phyloP scores from a whole-genome alignment of 2,888 invertebrate species.

The Ennomos quercinarius region DNA sequence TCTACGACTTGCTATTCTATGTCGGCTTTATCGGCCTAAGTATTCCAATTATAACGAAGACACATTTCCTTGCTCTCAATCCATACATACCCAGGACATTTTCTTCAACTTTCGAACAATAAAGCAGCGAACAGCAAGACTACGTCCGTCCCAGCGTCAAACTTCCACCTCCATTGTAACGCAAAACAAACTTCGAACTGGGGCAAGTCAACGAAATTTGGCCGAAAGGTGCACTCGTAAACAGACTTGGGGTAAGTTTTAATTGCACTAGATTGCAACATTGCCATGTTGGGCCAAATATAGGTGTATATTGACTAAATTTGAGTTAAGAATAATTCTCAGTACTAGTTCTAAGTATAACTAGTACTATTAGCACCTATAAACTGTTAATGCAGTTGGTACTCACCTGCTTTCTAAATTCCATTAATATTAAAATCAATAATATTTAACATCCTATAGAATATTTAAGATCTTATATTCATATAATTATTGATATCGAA shows the following conservation, averaged over 20 bases:
- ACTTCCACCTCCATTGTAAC: constrained; percentile 67
- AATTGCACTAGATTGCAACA: constrained; percentile 75
- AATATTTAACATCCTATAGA: no score
- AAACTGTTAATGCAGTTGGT: background rate
- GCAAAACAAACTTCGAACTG: constrained; percentile 54
- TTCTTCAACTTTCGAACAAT: constrained; percentile 63
- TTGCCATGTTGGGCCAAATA: constrained; percentile 51
- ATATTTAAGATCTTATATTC: no score
- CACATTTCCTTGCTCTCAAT: constrained; percentile 6
- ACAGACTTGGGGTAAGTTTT: constrained; percentile 76
- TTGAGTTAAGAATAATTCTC: constrained; percentile 11
- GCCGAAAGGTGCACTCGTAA: constrained; percentile 77
- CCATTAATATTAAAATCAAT: no score
- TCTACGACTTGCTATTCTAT: no score
- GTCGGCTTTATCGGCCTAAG: no score
- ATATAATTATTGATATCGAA: no score
- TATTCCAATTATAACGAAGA: no score
- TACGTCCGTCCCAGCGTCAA: constrained; percentile 50
- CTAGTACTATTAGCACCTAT: constrained; percentile 12
- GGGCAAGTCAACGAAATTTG: constrained; percentile 64
- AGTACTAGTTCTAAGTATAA: constrained; percentile 19
- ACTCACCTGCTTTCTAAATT: background rate
- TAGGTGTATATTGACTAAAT: constrained; percentile 40
- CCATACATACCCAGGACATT: constrained; percentile 48
- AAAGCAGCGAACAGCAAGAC: constrained; percentile 61